Base-by-base conservation (phyloP, 1,140 invertebrate genomes). In the Caenorhabditis latens region DNA sequence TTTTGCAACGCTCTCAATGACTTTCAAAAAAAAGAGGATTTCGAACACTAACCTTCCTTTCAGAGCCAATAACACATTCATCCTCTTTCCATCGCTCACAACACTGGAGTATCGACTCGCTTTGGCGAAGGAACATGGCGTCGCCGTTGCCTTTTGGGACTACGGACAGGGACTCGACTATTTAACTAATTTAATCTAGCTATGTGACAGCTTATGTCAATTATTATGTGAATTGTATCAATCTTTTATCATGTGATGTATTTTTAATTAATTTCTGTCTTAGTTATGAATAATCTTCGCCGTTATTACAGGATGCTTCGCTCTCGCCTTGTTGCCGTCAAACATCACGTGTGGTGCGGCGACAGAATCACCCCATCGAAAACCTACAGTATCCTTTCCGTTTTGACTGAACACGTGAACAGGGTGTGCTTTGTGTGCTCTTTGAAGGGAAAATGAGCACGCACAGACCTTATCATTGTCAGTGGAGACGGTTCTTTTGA, bases 121-220 rank as follows among this genome's bases (percentile, higher is more conserved):
- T 84, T 93, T 98, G 14, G 96, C 96, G 0, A 93, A 94, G 89
- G 94, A 96, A 92, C 93, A 96, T 32, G 95, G 95, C 9, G 95
- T 95, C 84, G 97, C 97, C 4, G 93, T 98, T 67, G 95, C 96
- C 0, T 96, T 98, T 91, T 98, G 97, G 97, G 97, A 98, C 93
- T 93, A 98, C n/a, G 97, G 97, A 7, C 97, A 98, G 94, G 97
- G 97, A 57, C 93, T 98, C 11, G 95, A 97, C 93, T 98, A 97
- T 93, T 98, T 98, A 93, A 71, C 67, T 43, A 71, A 71, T 46
- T 71, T 71, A 19, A 8, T 98, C 88, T 97, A 94, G 95, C 8
- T 40, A 19, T 61, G 9, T 40, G 11, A 4, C 32, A 32, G 32
- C 32, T 32, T 32, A 32, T 32, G 32, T 32, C 2, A 32, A 32